These are phyloP conservation scores for Rhagoletis pomonella DNA, from an alignment of 1,140 invertebrate species.

Conservation along the genomic window DNA sequence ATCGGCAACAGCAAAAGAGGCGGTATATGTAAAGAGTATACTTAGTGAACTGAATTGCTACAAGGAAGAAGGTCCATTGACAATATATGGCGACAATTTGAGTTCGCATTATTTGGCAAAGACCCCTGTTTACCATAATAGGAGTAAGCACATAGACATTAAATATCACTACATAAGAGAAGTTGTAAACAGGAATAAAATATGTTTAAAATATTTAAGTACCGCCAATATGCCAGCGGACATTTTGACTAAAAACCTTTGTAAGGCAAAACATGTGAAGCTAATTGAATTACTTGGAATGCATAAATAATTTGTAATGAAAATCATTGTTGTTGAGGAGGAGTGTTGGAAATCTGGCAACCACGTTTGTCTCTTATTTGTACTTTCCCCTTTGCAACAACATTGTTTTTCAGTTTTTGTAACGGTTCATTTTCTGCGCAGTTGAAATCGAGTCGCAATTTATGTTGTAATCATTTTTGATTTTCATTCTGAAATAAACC, in stretches of 20 bases:
- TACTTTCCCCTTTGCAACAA: no score
- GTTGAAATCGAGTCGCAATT: no score
- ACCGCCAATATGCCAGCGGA: constrained; percentile 59
- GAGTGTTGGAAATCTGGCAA: no score
- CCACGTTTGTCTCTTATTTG: no score
- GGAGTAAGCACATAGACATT: constrained; percentile 66
- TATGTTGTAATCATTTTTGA: no score
- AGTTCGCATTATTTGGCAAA: constrained; percentile 61
- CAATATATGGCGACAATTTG: constrained; percentile 59
- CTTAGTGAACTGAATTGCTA: constrained; percentile 53
- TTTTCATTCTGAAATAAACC: no score
- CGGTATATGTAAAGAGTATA: constrained; percentile 55
- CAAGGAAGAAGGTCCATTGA: not conserved
- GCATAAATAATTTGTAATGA: not conserved
- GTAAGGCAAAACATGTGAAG: constrained; percentile 29
- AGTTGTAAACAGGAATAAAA: not conserved
- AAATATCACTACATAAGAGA: constrained; percentile 58
- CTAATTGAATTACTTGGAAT: not conserved
- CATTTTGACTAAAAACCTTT: constrained; percentile 59
- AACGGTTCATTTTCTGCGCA: no score
- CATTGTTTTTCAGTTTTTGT: no score
- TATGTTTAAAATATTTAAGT: constrained; percentile 58
- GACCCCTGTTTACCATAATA: constrained; percentile 61
- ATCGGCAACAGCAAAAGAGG: constrained; percentile 58
- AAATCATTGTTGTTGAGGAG: not conserved